Base-by-base conservation (phyloP, 2,113 vertebrate genomes). In the Melanotaenia duboulayi region DNA sequence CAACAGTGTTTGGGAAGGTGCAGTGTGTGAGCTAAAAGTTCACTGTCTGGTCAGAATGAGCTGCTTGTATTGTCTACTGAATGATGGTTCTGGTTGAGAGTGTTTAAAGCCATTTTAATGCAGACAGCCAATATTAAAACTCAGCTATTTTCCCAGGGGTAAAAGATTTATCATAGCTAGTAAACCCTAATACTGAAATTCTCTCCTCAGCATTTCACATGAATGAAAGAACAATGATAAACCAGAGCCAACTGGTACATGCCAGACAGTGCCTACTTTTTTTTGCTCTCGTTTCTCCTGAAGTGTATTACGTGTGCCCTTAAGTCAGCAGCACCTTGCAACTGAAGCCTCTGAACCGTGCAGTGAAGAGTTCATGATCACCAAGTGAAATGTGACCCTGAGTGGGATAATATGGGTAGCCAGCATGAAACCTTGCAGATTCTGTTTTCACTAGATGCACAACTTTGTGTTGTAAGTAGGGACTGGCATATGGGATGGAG, bases 381-480 rank as follows among this genome's bases (percentile, higher is more conserved):
- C 52, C 14, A 49, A 49, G 56, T n/a, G 37, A 76, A 67, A 69
- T 24, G n/a, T 74, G 37, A 71, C 56, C 55, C 54, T 39, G 39
- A 28, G 50, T 32, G 56, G 59, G 50, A 54, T 57, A 63, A 56
- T 46, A 66, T 37, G 46, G 66, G 67, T 22, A n/a, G 12, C 76
- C 50, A n/a, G 44, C 58, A 75, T 75, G n/a, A 37, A 61, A 32
- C 46, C 4, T 24, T 22, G 19, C 24, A 46, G 10, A 55, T 35
- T 58, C 13, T 80, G 83, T 88, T 83, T 37, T 81, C 11, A 71
- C 39, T 67, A 51, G 37, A 70, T 68, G 55, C 60, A 81, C 37
- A 42, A 20, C 13, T 69, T 40, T 35, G 11, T 83, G 60, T 74
- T 86, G 69, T 71, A 60, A 52, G 51, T 80, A 56, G 19, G 28